Conservation (phyloP, 2,888 invertebrate species). For the Pristionchus fissidentatus region DNA sequence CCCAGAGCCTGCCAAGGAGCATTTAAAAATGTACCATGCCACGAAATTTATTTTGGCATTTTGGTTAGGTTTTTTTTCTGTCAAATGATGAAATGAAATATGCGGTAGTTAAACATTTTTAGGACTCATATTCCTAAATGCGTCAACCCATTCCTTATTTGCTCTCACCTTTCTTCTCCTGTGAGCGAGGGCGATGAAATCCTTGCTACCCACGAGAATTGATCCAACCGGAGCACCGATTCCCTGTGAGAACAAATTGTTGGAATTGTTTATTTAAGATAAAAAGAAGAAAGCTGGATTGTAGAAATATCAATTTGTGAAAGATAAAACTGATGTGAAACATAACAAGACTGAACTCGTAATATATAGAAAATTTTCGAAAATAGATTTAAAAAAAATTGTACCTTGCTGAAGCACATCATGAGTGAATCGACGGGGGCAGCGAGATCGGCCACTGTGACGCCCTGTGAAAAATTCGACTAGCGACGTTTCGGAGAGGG, state of each 20-base stretch:
- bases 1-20: slow-evolving; percentile 84
- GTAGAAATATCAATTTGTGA: too few species aligned
- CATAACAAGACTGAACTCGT: too few species aligned
- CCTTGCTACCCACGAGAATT: slow-evolving; percentile 83
- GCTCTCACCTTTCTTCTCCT: slow-evolving; percentile 55
- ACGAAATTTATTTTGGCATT: neutral
- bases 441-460: slow-evolving; percentile 80
- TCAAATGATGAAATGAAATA: too few species aligned
- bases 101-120: too few species aligned
- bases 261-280: neutral
- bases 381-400: slow-evolving; percentile 43
- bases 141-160: neutral
- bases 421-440: slow-evolving; percentile 86
- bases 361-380: too few species aligned
- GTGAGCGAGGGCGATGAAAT: slow-evolving; percentile 62
- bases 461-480: neutral
- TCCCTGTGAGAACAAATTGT: slow-evolving; percentile 77
- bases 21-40: neutral
- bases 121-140: neutral
- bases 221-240: slow-evolving; percentile 92
- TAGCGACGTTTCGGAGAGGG: neutral
- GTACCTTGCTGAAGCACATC: slow-evolving; percentile 89
- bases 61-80: too few species aligned
- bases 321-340: too few species aligned
- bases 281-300: neutral